Conservation (phyloP, 53 echinoderm and acorn worm species). For the Paracentrotus lividus region DNA sequence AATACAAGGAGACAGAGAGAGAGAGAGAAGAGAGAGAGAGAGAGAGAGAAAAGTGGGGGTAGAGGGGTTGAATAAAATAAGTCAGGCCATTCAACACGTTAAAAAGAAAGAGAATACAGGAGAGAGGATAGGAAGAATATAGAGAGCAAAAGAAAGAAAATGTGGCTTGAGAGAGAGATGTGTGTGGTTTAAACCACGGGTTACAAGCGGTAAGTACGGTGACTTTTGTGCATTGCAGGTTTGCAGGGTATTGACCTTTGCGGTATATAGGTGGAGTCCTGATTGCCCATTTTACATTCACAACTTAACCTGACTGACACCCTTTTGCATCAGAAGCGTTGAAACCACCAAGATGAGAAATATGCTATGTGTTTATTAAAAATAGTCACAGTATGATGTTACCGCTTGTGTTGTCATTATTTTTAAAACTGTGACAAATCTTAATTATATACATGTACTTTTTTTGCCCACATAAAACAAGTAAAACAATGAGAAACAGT, state of each 20-base stretch:
- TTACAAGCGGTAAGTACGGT: constrained; percentile 23
- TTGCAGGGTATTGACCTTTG: constrained; percentile 52
- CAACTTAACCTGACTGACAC: background rate
- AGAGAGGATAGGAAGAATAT: background rate
- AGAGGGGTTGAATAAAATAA: no score
- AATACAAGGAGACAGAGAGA: background rate
- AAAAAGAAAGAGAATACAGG: no score
- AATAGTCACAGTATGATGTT: no score
- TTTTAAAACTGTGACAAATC: no score
- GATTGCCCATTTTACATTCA: constrained; percentile 7
- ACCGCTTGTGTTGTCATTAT: no score
- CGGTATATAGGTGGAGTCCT: background rate
- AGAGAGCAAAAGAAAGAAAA: background rate
- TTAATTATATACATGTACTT: no score
- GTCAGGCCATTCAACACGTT: no score
- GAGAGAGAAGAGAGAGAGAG: constrained; percentile 34
- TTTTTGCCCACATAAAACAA: no score
- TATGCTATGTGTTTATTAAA: no score
- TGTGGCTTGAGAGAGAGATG: background rate
- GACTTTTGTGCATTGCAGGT: constrained; percentile 10
- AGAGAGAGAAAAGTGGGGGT: background rate
- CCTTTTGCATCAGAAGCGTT: background rate
- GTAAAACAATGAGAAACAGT: no score
- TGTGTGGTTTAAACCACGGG: background rate
- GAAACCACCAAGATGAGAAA: no score